These are phyloP conservation scores for Xiphorhynchus elegans DNA, from an alignment of 2,113 vertebrate species.

Conservation along the genomic window DNA sequence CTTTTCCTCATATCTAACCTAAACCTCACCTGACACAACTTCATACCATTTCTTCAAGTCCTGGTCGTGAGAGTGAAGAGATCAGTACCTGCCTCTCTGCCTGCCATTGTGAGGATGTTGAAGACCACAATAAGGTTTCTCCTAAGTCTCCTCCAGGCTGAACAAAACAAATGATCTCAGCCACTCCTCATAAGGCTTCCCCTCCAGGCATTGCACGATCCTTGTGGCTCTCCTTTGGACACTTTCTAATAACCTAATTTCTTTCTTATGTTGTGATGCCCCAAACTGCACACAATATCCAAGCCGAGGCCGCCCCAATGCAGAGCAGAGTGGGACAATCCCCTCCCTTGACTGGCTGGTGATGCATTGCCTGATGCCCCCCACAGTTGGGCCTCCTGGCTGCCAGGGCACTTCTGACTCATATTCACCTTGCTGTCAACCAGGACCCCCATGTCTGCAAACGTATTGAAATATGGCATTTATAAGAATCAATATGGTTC, in stretches of 20 bases:
- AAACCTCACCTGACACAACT: neutral
- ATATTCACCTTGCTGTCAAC: neutral
- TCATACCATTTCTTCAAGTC: neutral
- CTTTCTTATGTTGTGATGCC: neutral
- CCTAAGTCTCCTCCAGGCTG: neutral
- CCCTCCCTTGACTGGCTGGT: accelerated
- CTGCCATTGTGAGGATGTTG: neutral
- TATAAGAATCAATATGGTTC: neutral
- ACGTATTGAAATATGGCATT: neutral
- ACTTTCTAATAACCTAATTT: neutral
- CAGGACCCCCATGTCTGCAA: neutral
- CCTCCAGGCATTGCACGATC: neutral
- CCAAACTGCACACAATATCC: accelerated
- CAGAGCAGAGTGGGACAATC: neutral
- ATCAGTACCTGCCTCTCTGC: neutral
- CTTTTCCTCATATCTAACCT: neutral
- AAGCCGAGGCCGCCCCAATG: accelerated
- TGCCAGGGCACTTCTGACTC: neutral
- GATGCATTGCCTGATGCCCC: accelerated
- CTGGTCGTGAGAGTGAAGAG: neutral
- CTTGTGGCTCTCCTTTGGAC: neutral
- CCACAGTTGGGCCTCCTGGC: accelerated
- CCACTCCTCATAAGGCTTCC: neutral
- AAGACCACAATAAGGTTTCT: neutral
- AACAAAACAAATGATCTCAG: neutral